phyloP scores from a whole-genome alignment of 2,888 invertebrate species.

The Cyrtodaria siliqua region DNA sequence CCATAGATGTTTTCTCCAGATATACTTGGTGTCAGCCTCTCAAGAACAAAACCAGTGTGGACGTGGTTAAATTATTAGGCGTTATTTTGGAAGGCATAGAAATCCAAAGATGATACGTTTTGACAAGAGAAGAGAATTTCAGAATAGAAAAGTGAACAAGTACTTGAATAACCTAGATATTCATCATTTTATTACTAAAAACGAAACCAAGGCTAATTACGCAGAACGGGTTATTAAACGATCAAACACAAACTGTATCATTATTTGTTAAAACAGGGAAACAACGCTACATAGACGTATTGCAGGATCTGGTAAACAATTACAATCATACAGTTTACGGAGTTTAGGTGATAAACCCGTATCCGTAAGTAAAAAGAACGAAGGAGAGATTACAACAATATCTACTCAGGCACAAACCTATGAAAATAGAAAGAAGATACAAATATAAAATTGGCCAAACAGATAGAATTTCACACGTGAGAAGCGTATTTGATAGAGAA shows the following conservation, averaged over 20 bases:
- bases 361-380: slow-evolving; percentile 13
- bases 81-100: not conserved
- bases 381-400: slow-evolving; percentile 37
- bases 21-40: slow-evolving; percentile 22
- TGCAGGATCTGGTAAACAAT: slow-evolving; percentile 16
- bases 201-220: slow-evolving; percentile 52
- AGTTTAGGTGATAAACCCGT: slow-evolving; percentile 24
- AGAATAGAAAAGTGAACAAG: slow-evolving; percentile 24
- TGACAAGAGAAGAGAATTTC: slow-evolving; percentile 36
- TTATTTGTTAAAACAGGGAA: slow-evolving; percentile 32
- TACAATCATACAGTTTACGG: slow-evolving; percentile 36
- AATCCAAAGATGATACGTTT: slow-evolving; percentile 18
- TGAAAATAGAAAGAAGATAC: not conserved
- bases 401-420: slow-evolving; percentile 9
- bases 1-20: slow-evolving; percentile 35
- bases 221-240: slow-evolving; percentile 37
- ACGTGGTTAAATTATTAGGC: slow-evolving; percentile 16
- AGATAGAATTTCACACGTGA: slow-evolving; percentile 39
- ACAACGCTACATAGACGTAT: slow-evolving; percentile 16
- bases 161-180: slow-evolving; percentile 16
- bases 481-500: slow-evolving; percentile 36
- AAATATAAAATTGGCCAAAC: slow-evolving; percentile 32
- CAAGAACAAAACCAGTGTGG: slow-evolving; percentile 19
- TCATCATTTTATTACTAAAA: slow-evolving; percentile 30
- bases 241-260: slow-evolving; percentile 42